Evolutionary conservation across 2,797 vertebrate genomes (phyloP).

Genomic region (Darevskia mixta): DNA sequence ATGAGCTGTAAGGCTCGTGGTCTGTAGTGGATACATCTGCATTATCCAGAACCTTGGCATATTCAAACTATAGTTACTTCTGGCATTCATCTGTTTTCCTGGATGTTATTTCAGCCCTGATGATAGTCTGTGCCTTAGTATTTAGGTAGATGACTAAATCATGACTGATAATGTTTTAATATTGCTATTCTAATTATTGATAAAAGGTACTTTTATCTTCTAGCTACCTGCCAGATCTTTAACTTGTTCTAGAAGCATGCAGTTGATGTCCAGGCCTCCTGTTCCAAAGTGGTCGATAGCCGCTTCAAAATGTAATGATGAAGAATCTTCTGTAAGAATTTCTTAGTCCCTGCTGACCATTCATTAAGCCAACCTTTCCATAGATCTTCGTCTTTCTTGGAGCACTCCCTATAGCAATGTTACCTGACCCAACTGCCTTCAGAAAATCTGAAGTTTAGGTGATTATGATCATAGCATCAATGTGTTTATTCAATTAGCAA

Average conservation of each 20-base stretch:
- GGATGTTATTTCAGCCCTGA: slow-evolving; percentile 24
- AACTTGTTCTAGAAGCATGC: neutral
- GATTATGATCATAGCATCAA: neutral
- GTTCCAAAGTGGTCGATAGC: neutral
- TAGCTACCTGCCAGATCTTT: neutral
- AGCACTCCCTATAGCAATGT: neutral
- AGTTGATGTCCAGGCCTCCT: neutral
- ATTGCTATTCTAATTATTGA: neutral
- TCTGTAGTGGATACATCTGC: neutral
- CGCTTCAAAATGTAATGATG: neutral
- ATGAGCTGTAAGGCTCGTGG: slow-evolving; percentile 1
- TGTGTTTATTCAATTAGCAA: neutral
- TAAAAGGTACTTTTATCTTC: neutral
- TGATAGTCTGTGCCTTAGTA: neutral
- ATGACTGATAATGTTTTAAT: neutral
- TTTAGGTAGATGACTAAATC: neutral
- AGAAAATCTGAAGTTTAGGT: neutral
- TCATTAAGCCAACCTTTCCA: neutral
- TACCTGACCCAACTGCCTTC: neutral
- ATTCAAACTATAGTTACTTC: slow-evolving; percentile 26
- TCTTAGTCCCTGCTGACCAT: neutral
- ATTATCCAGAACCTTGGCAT: neutral
- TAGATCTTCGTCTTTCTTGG: neutral
- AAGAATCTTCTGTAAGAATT: neutral
- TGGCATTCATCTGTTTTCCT: neutral